phyloP scores from a whole-genome alignment of 2,888 invertebrate genomes.

The Sthenelais limicola region DNA sequence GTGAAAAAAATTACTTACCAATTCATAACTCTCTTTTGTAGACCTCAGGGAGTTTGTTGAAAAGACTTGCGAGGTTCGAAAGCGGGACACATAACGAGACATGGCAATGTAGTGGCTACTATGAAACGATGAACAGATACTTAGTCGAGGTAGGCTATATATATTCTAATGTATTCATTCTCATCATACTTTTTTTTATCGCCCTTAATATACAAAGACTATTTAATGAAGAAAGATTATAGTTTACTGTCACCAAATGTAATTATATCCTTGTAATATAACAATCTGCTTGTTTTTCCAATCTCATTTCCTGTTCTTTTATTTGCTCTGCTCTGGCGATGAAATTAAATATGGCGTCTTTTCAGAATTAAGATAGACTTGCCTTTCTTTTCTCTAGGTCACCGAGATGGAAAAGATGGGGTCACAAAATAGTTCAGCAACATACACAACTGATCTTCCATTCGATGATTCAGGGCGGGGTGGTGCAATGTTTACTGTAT shows the following conservation, averaged over 20 bases:
- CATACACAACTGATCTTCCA: background rate
- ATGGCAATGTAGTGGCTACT: constrained; percentile 89
- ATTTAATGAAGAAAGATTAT: too few relatives aligned
- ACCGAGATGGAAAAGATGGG: background rate
- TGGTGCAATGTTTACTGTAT: constrained; percentile 30
- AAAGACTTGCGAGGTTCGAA: constrained; percentile 84
- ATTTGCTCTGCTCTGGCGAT: too few relatives aligned
- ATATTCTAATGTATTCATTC: too few relatives aligned
- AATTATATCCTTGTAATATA: too few relatives aligned
- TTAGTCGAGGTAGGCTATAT: constrained; percentile 68
- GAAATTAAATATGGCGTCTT: background rate
- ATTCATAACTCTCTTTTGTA: too few relatives aligned
- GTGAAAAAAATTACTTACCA: too few relatives aligned
- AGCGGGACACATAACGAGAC: constrained; percentile 95
- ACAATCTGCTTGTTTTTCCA: too few relatives aligned
- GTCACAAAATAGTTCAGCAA: constrained; percentile 22
- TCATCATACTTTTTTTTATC: too few relatives aligned
- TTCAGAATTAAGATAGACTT: background rate
- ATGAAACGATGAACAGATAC: constrained; percentile 71
- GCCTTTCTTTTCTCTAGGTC: background rate
- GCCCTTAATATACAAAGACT: too few relatives aligned
- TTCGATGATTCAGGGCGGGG: constrained; percentile 24
- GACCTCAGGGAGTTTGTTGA: constrained; percentile 73
- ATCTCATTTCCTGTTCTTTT: too few relatives aligned
- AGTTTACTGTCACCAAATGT: too few relatives aligned